phyloP scores from a whole-genome alignment of 1,140 invertebrate species.

The Panulirus ornatus region DNA sequence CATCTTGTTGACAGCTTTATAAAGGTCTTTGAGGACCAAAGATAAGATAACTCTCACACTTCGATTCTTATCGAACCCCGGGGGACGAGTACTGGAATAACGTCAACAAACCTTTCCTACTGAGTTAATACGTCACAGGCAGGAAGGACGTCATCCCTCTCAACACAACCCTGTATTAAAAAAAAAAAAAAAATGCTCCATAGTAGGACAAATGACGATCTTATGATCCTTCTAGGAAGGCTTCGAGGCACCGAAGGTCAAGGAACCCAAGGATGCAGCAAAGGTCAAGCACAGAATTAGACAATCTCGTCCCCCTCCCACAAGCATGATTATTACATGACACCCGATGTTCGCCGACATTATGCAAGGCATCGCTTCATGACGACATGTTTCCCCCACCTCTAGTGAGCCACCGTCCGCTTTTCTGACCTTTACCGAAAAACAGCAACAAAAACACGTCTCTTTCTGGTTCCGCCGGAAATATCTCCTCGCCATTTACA shows the following conservation, averaged over 20 bases:
- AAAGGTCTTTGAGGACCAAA: too few relatives aligned
- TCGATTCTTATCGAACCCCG: too few relatives aligned
- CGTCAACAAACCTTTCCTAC: too few relatives aligned
- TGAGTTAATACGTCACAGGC: too few relatives aligned
- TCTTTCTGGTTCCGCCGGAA: background rate
- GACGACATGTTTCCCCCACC: too few relatives aligned
- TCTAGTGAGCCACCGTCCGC: background rate
- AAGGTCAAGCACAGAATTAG: background rate
- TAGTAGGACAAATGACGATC: too few relatives aligned
- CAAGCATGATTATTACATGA: background rate
- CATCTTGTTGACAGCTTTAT: too few relatives aligned
- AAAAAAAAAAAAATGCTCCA: too few relatives aligned
- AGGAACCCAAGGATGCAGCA: background rate
- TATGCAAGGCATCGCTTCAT: background rate
- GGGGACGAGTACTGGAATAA: too few relatives aligned
- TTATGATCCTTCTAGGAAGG: background rate
- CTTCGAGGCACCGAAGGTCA: background rate
- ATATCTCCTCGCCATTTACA: constrained; percentile 8
- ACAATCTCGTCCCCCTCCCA: background rate
- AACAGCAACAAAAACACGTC: background rate
- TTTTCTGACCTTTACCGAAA: background rate
- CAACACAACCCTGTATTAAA: too few relatives aligned
- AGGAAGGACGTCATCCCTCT: too few relatives aligned
- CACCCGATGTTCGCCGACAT: background rate
- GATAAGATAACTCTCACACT: too few relatives aligned